A percentile compares a stretch with the other conserved stretches of the same genome.
Evolutionary conservation across 2,888 invertebrate species (phyloP).

Genomic region (Meliscaeva auricollis): DNA sequence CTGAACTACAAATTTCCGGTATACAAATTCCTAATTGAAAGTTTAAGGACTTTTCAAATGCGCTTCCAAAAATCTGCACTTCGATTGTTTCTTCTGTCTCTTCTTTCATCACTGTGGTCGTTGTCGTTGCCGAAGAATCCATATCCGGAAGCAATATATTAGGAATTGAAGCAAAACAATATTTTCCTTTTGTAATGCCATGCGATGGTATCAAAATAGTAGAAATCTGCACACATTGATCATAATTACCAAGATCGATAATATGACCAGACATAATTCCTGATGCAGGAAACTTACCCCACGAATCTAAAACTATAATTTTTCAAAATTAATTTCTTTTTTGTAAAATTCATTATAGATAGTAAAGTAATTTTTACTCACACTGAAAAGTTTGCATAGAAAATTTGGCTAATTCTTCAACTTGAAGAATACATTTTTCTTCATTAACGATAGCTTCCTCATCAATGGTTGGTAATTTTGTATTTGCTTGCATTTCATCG

Average conservation of each 20-base stretch:
- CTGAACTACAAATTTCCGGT: slow-evolving; percentile 66
- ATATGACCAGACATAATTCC: slow-evolving; percentile 79
- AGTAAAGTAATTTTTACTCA: too few species aligned
- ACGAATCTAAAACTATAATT: slow-evolving; percentile 81
- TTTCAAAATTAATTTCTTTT: neutral
- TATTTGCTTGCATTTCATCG: slow-evolving; percentile 13
- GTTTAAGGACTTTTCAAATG: neutral
- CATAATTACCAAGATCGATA: slow-evolving; percentile 79
- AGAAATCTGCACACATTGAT: slow-evolving; percentile 78
- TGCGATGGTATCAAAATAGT: slow-evolving; percentile 25
- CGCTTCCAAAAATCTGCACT: neutral
- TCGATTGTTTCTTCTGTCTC: neutral
- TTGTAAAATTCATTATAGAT: neutral
- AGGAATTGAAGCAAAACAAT: slow-evolving; percentile 64
- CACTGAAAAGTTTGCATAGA: slow-evolving; percentile 19
- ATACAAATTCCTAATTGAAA: slow-evolving; percentile 72
- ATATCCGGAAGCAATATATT: neutral
- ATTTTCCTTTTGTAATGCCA: slow-evolving; percentile 78
- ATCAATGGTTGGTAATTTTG: neutral
- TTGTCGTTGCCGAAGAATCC: too few species aligned
- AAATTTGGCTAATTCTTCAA: slow-evolving; percentile 16
- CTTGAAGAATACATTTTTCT: slow-evolving; percentile 36
- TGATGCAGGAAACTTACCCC: slow-evolving; percentile 79
- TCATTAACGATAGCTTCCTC: neutral
- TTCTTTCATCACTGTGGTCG: too few species aligned